A percentile compares a stretch with the other conserved stretches of the same genome.
Evolutionary conservation across 2,797 vertebrate species (phyloP).

Genomic region (Chlorospingus flavigularis): DNA sequence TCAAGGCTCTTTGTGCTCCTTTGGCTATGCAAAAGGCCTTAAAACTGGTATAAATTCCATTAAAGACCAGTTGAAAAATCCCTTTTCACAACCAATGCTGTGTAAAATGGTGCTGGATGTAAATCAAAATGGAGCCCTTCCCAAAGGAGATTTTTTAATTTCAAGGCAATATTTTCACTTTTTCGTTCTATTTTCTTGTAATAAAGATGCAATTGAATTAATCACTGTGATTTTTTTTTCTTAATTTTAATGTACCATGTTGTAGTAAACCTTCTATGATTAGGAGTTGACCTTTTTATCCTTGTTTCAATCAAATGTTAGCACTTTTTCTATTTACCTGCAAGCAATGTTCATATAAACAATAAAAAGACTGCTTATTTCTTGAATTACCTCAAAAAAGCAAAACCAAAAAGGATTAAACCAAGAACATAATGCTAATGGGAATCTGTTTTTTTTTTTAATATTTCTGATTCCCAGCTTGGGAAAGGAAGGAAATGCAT

Average conservation of each 20-base stretch:
- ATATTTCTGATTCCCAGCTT: neutral
- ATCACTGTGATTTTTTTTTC: neutral
- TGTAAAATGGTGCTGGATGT: neutral
- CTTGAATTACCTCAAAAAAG: neutral
- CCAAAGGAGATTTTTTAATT: neutral
- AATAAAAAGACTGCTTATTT: neutral
- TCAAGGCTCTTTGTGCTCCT: neutral
- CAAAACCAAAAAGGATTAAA: neutral
- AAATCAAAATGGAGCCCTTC: neutral
- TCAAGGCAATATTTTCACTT: neutral
- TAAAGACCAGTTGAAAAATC: slow-evolving; percentile 16
- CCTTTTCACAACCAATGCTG: neutral
- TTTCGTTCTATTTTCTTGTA: neutral
- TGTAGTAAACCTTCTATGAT: neutral
- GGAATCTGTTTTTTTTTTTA: fast-evolving
- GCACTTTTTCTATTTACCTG: neutral
- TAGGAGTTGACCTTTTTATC: neutral
- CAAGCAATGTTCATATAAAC: neutral
- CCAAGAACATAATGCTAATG: neutral
- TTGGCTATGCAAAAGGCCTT: slow-evolving; percentile 6
- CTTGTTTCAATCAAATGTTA: neutral
- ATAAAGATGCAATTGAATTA: neutral
- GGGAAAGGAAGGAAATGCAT: neutral
- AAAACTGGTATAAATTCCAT: neutral
- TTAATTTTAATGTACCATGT: neutral